Evolutionary conservation across 2,113 vertebrate genomes (phyloP), one percentile per base, ranked within the genome.

Genomic region (Mixornis gularis): DNA sequence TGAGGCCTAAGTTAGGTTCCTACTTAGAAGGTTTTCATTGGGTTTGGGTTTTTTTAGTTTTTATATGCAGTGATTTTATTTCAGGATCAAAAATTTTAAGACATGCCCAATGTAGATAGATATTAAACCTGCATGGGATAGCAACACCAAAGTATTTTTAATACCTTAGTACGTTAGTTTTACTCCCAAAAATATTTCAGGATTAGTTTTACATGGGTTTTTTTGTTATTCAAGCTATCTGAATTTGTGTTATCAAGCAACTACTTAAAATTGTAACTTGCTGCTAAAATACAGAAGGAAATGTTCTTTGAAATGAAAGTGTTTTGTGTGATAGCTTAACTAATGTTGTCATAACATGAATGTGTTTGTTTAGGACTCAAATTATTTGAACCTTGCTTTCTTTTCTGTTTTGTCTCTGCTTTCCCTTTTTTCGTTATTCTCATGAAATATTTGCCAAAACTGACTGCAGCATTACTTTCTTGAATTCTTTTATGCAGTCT

Each of bases 281-380:
- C 82, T 93, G 53, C 62, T 84, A 46, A 90, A 93, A 78, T 68
- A 53, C 6, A 13, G 25, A 55, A 52, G 22, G n/a, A 58, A 55
- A 48, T 74, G 49, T 74, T 90, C 41, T 64, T 89, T 87, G 78
- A 85, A 87, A 65, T 85, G 48, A 53, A 85, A 63, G n/a, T 32
- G 24, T n/a, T 89, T 70, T 92, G 64, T 79, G 77, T 87, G 40
- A 58, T 59, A 95, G 76, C 84, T 89, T 87, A 82, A 94, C 95
- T 92, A 93, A 94, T 95, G 87, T 79, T 79, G 91, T 74, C 43
- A 26, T 96, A 95, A 94, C 89, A 36, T n/a, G 38, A 73, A 89
- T 79, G 78, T 76, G 20, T 86, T 94, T 91, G 73, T 94, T 85
- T 63, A 92, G 63, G 81, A 83, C 60, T 96, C 32, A 81, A 90